Evolutionary conservation across 2,797 vertebrate species (phyloP).

Genomic region (Anniella stebbinsi): DNA sequence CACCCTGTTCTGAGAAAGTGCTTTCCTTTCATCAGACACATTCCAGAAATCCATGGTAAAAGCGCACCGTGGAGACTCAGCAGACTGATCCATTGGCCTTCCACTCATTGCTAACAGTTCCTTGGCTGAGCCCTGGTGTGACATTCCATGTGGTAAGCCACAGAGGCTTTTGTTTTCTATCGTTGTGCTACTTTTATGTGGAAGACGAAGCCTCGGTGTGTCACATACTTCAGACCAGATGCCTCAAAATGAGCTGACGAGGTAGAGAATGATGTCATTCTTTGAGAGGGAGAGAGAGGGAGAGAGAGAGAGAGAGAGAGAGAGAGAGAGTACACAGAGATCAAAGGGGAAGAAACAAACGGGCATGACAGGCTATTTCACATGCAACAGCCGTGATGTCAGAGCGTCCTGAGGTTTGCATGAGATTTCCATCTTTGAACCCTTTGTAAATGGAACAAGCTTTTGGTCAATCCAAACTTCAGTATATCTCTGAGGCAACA

Average conservation of each 20-base stretch:
- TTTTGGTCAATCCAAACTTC: not conserved
- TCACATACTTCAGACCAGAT: not conserved
- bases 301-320: too few species aligned
- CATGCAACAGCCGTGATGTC: not conserved
- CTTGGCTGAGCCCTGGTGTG: slow-evolving; percentile 87
- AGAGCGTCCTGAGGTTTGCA: not conserved
- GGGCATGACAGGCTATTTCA: not conserved
- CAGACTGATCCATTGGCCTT: slow-evolving; percentile 94
- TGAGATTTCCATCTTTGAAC: not conserved
- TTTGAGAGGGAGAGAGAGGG: not conserved
- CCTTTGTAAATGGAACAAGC: not conserved
- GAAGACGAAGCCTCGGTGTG: not conserved
- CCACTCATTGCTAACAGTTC: slow-evolving; percentile 93
- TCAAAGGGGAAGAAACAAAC: not conserved
- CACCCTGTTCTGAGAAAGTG: slow-evolving; percentile 81
- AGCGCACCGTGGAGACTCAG: slow-evolving; percentile 89
- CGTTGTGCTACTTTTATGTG: slow-evolving; percentile 42
- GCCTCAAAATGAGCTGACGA: too few species aligned
- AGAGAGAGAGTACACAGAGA: too few species aligned
- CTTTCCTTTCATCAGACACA: slow-evolving; percentile 95
- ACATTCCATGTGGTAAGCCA: slow-evolving; percentile 87
- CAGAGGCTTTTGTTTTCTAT: slow-evolving; percentile 59
- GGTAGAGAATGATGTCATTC: not conserved
- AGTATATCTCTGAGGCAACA: not conserved
- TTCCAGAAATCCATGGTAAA: slow-evolving; percentile 94